Evolutionary conservation across 1,140 invertebrate genomes (phyloP).

Genomic region (Oncopeltus fasciatus): DNA sequence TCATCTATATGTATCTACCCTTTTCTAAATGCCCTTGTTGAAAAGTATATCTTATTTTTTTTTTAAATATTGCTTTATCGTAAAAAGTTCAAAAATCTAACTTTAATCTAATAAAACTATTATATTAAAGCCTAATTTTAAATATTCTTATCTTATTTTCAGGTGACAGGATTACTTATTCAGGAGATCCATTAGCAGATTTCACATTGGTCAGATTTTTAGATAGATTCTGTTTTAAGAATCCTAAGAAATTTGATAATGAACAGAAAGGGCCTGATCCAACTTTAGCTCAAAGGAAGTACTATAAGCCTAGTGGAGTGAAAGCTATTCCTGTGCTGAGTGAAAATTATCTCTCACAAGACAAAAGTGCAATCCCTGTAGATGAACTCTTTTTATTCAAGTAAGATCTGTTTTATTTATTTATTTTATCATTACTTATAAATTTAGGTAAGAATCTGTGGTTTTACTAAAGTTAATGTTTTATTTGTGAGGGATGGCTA

Average conservation of each 20-base stretch:
- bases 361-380: constrained; percentile 53
- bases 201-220: constrained; percentile 79
- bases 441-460: no score
- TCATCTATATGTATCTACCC: no score
- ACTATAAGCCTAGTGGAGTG: constrained; percentile 44
- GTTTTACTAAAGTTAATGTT: background rate
- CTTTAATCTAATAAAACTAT: no score
- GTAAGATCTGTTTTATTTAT: constrained; percentile 34
- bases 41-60: no score
- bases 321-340: constrained; percentile 50
- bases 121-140: background rate
- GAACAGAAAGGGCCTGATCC: constrained; percentile 31
- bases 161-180: constrained; percentile 58
- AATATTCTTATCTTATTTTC: constrained; percentile 23
- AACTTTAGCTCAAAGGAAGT: constrained; percentile 41
- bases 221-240: constrained; percentile 90
- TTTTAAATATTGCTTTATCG: no score
- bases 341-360: constrained; percentile 48
- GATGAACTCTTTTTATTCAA: constrained; percentile 69
- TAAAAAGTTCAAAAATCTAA: no score
- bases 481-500: background rate
- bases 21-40: no score
- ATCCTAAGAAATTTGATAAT: constrained; percentile 60
- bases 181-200: constrained; percentile 84
- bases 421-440: constrained; percentile 27